Conservation (phyloP, 2,888 invertebrate genomes). For the Steinernema hermaphroditum region DNA sequence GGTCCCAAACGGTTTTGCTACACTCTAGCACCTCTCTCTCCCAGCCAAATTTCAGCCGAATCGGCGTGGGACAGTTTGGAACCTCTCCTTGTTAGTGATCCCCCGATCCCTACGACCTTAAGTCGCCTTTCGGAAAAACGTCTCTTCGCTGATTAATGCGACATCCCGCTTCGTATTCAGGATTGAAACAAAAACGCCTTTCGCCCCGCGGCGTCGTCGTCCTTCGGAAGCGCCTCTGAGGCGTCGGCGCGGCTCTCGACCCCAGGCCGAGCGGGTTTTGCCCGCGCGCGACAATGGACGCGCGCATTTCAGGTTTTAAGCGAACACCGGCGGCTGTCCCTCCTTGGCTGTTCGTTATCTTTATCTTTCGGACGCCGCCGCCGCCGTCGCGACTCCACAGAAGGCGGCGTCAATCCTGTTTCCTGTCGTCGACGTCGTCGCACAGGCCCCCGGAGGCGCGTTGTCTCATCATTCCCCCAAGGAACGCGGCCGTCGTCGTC, state of each 20-base stretch:
- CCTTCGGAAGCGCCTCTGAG: background rate
- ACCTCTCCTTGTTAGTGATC: too few species aligned
- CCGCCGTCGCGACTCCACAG: background rate
- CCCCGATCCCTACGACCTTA: too few species aligned
- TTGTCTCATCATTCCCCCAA: slow-evolving; percentile 20
- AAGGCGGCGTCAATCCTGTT: slow-evolving; percentile 13
- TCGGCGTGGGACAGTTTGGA: too few species aligned
- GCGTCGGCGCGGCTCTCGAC: slow-evolving; percentile 15
- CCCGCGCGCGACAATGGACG: slow-evolving; percentile 18
- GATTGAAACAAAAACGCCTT: too few species aligned
- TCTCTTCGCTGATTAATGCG: too few species aligned
- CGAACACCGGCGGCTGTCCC: background rate
- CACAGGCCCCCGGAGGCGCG: background rate
- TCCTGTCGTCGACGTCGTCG: background rate
- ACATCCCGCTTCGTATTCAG: too few species aligned
- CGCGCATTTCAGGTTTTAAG: slow-evolving; percentile 26
- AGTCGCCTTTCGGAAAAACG: too few species aligned
- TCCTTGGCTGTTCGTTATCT: slow-evolving; percentile 5
- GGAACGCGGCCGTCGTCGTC: slow-evolving; percentile 22
- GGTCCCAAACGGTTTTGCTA: too few species aligned
- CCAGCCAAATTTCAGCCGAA: too few species aligned
- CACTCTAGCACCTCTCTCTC: too few species aligned
- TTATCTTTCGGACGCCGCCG: slow-evolving; percentile 4
- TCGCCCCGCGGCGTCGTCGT: background rate
- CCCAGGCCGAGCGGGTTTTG: slow-evolving; percentile 2